These are phyloP conservation scores for Marisa cornuarietis DNA, from an alignment of 1,140 invertebrate genomes.

Conservation along the genomic window DNA sequence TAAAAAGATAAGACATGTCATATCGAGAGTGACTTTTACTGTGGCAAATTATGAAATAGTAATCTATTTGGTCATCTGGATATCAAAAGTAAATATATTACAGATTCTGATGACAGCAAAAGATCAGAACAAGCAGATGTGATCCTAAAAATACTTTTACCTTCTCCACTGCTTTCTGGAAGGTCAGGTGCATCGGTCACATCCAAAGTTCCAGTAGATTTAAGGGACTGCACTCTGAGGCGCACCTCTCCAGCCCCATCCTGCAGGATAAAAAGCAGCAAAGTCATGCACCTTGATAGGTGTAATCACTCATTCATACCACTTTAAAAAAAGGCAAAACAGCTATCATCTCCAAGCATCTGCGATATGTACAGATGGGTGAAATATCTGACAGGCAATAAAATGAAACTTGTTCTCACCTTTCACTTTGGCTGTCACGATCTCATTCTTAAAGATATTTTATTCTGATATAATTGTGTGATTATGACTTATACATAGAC, in stretches of 20 bases:
- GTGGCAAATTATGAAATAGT: neutral
- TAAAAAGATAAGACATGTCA: neutral
- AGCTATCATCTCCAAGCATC: no score
- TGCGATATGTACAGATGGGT: no score
- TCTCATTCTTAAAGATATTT: no score
- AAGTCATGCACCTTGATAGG: no score
- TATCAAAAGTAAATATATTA: neutral
- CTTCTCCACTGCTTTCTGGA: slow-evolving; percentile 55
- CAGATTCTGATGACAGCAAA: neutral
- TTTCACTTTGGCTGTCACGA: no score
- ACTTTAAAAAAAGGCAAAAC: no score
- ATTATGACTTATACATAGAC: no score
- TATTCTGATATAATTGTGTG: no score
- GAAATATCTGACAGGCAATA: no score
- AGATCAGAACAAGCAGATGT: neutral
- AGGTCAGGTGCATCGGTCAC: slow-evolving; percentile 25
- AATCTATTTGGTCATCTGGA: neutral
- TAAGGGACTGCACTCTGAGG: slow-evolving; percentile 37
- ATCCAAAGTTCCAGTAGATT: slow-evolving; percentile 27
- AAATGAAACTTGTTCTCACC: no score
- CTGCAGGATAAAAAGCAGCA: slow-evolving; percentile 19
- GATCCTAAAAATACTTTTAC: slow-evolving; percentile 10
- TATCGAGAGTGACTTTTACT: neutral
- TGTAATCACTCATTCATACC: no score
- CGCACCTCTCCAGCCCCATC: slow-evolving; percentile 47